Percentiles rank a stretch among this genome's conserved stretches.
phyloP scores from a whole-genome alignment of 2,888 invertebrate species.

The Melinaea marsaeus region DNA sequence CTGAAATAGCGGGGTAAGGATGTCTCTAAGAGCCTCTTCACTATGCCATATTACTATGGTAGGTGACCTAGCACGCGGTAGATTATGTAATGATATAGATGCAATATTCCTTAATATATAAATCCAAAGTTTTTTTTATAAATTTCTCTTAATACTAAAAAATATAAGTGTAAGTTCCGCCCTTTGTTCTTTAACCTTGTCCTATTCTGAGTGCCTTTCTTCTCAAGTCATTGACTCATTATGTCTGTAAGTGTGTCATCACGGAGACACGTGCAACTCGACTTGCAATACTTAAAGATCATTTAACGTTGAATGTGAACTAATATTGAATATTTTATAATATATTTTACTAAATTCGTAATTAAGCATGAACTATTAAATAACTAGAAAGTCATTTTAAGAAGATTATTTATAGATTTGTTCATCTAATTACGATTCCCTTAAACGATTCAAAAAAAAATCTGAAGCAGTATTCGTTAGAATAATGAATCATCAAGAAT shows the following conservation, averaged over 20 bases:
- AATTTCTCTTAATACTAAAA: not conserved
- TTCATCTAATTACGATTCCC: too few species aligned
- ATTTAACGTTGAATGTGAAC: not conserved
- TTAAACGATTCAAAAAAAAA: too few species aligned
- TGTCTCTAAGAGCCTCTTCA: not conserved
- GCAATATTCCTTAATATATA: too few species aligned
- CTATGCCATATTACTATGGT: not conserved
- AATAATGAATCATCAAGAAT: too few species aligned
- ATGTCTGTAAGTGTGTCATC: slow-evolving; percentile 16
- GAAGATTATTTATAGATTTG: too few species aligned
- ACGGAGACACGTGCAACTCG: slow-evolving; percentile 8
- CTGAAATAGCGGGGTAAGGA: not conserved
- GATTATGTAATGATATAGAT: too few species aligned
- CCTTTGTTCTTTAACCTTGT: slow-evolving; percentile 48
- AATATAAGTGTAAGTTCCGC: slow-evolving; percentile 19
- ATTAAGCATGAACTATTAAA: too few species aligned
- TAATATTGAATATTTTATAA: slow-evolving; percentile 1
- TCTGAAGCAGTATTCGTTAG: too few species aligned
- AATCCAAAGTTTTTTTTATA: too few species aligned
- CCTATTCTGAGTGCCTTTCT: slow-evolving; percentile 43
- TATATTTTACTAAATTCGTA: not conserved
- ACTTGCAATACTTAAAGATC: slow-evolving; percentile 18
- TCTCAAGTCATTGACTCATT: slow-evolving; percentile 37
- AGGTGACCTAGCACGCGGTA: not conserved
- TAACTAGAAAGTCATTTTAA: too few species aligned